phyloP scores from a whole-genome alignment of 2,888 invertebrate species.

The Dysmachus trigonus region DNA sequence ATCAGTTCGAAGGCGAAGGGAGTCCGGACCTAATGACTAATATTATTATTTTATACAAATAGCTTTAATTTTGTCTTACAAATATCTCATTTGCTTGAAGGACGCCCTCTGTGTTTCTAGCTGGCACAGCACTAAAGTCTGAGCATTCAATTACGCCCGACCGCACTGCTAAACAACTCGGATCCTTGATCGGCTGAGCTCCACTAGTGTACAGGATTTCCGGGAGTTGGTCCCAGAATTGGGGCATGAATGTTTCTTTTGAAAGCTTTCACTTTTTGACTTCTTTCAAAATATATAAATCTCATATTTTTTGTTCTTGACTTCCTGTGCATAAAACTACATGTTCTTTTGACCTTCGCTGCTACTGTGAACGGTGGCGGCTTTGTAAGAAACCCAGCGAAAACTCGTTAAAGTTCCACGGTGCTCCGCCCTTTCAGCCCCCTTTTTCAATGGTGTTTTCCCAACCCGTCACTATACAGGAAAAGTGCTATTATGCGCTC shows the following conservation, averaged over 20 bases:
- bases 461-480: not conserved
- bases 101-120: not conserved
- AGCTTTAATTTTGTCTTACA: not conserved
- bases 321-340: not conserved
- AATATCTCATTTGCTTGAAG: not conserved
- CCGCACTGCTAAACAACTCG: not conserved
- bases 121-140: not conserved
- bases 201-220: not conserved
- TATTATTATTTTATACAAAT: not conserved
- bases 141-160: not conserved
- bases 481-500: not conserved
- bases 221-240: not conserved
- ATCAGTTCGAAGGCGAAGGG: not conserved
- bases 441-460: not conserved
- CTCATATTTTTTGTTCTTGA: not conserved
- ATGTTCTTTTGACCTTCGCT: not conserved
- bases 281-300: not conserved
- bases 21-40: not conserved
- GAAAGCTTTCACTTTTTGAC: not conserved
- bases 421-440: not conserved
- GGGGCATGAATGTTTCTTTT: not conserved
- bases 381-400: not conserved
- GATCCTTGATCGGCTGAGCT: not conserved
- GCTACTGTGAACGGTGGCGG: not conserved
- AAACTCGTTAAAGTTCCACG: not conserved